These are phyloP conservation scores for Drosophila testacea DNA, from an alignment of 2,888 invertebrate genomes.

Conservation along the genomic window DNA sequence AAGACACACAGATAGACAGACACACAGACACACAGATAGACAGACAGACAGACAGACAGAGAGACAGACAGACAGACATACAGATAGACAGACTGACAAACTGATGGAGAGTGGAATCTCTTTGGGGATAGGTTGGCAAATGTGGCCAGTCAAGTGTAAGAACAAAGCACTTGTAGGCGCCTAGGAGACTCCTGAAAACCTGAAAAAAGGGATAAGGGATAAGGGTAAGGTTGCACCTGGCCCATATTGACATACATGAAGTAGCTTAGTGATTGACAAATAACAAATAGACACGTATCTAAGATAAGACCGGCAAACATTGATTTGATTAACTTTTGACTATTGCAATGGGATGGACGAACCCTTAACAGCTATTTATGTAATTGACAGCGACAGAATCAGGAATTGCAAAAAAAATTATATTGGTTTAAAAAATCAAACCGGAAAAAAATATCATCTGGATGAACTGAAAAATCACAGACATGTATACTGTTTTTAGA, in stretches of 20 bases:
- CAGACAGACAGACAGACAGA: slow-evolving; percentile 21
- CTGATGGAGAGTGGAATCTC: slow-evolving; percentile 1
- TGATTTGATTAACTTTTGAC: slow-evolving; percentile 76
- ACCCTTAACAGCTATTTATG: slow-evolving; percentile 38
- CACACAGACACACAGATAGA: slow-evolving; percentile 26
- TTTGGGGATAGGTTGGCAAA: slow-evolving; percentile 26
- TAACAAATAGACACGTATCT: slow-evolving; percentile 74
- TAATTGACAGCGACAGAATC: slow-evolving; percentile 41
- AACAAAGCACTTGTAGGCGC: slow-evolving; percentile 55
- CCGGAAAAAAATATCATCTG: no score
- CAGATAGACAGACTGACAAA: slow-evolving; percentile 15
- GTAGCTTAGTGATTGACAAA: slow-evolving; percentile 77
- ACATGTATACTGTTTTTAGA: no score
- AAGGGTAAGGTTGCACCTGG: slow-evolving; percentile 24
- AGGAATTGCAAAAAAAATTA: no score
- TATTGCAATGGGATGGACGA: slow-evolving; percentile 41
- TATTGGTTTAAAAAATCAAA: no score
- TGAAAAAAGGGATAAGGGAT: neutral
- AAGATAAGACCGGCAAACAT: slow-evolving; percentile 66
- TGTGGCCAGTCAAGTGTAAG: slow-evolving; percentile 70
- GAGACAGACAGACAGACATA: slow-evolving; percentile 25
- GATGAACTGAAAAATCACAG: no score
- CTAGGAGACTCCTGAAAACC: slow-evolving; percentile 10
- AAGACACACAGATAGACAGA: slow-evolving; percentile 27
- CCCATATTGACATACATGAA: slow-evolving; percentile 55